Percentiles rank a stretch among this genome's conserved stretches.
phyloP scores from a whole-genome alignment of 2,797 vertebrate genomes.

The Esox masquinongy region DNA sequence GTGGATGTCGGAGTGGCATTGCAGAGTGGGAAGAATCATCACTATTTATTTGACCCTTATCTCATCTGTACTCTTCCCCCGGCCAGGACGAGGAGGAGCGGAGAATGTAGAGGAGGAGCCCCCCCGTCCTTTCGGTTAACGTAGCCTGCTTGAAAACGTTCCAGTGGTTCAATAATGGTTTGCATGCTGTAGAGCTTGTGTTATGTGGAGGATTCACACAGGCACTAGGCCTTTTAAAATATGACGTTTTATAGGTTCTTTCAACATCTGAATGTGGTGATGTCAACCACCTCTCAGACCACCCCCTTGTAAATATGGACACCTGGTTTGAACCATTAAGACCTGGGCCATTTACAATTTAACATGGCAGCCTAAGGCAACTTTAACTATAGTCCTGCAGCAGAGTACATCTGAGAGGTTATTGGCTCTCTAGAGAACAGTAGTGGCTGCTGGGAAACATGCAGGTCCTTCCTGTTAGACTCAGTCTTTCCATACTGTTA shows the following conservation, averaged over 20 bases:
- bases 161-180: slow-evolving; percentile 5
- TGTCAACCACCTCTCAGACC: slow-evolving; percentile 15
- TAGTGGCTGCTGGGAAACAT: slow-evolving; percentile 62
- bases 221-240: background rate
- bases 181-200: background rate
- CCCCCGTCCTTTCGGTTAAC: background rate
- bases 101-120: slow-evolving; percentile 42
- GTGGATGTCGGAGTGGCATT: slow-evolving; percentile 73
- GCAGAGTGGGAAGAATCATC: slow-evolving; percentile 61
- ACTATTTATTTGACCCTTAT: slow-evolving; percentile 74
- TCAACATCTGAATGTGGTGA: slow-evolving; percentile 21
- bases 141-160: background rate
- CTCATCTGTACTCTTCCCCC: slow-evolving; percentile 69
- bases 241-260: slow-evolving; percentile 13
- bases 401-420: slow-evolving; percentile 49
- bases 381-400: background rate
- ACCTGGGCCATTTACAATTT: slow-evolving; percentile 24
- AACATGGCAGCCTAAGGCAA: slow-evolving; percentile 1
- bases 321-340: slow-evolving; percentile 24
- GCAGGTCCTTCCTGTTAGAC: slow-evolving; percentile 76
- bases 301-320: slow-evolving; percentile 26
- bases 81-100: background rate
- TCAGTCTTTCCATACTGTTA: slow-evolving; percentile 83
- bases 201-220: background rate
- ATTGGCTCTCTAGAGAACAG: slow-evolving; percentile 66